Evolutionary conservation across 2,888 invertebrate species (phyloP).

Genomic region (Euclidia mi): DNA sequence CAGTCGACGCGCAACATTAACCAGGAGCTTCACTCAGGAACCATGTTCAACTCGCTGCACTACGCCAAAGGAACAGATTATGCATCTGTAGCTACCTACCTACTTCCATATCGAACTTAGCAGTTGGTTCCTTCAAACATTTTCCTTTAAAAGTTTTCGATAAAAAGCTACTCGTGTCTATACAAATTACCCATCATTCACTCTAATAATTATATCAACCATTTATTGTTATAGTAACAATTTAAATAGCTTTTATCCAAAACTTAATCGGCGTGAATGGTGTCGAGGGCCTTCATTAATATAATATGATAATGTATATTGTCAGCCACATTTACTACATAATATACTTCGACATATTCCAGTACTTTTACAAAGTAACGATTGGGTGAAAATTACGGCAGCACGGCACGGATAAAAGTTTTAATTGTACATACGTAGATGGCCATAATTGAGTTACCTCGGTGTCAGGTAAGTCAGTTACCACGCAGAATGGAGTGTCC

Average conservation of each 20-base stretch:
- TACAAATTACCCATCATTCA: constrained; percentile 39
- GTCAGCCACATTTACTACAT: neutral
- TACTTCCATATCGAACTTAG: too few species aligned
- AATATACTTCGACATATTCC: constrained; percentile 5
- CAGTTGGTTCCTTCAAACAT: too few species aligned
- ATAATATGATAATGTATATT: constrained; percentile 7
- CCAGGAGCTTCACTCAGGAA: constrained; percentile 48
- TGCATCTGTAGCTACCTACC: constrained; percentile 24
- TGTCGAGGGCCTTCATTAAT: constrained; percentile 4
- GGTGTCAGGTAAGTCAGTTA: constrained; percentile 28
- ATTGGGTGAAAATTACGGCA: constrained; percentile 30
- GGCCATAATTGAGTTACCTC: constrained; percentile 38
- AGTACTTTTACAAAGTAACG: constrained; percentile 11
- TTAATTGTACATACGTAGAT: constrained; percentile 35
- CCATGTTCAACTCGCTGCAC: constrained; percentile 38
- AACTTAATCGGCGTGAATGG: neutral
- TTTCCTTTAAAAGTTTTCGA: too few species aligned
- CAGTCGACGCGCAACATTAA: constrained; percentile 49
- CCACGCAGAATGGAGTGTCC: constrained; percentile 9
- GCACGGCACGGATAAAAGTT: constrained; percentile 35
- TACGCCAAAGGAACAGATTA: constrained; percentile 39
- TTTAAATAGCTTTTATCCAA: constrained; percentile 2
- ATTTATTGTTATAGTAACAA: constrained; percentile 34
- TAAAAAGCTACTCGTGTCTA: constrained; percentile 14
- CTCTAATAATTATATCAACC: constrained; percentile 23